Evolutionary conservation across 2,797 vertebrate species (phyloP).

Genomic region (Thalassophryne amazonica): DNA sequence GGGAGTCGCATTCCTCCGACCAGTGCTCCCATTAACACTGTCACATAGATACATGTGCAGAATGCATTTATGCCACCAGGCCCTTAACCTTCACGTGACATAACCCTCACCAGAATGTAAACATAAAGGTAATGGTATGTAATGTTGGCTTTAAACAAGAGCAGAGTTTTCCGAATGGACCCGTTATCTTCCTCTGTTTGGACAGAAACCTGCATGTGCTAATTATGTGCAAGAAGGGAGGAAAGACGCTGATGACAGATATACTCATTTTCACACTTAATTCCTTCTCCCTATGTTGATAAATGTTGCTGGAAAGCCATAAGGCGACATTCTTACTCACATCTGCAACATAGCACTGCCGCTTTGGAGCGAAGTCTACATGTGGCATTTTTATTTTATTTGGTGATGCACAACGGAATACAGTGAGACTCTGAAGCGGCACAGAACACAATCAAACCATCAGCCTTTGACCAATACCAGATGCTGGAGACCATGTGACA

Average conservation of each 20-base stretch:
- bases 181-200: neutral
- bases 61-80: neutral
- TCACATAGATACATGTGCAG: constrained; percentile 9
- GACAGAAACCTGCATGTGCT: neutral
- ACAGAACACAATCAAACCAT: constrained; percentile 47
- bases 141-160: no score
- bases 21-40: constrained; percentile 25
- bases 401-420: constrained; percentile 1
- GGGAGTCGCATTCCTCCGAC: constrained; percentile 57
- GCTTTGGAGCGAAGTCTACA: neutral
- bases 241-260: neutral
- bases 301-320: neutral
- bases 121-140: no score
- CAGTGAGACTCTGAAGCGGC: constrained; percentile 32
- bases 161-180: no score
- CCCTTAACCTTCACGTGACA: no score
- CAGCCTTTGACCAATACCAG: constrained; percentile 60
- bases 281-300: constrained; percentile 5
- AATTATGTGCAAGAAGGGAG: neutral
- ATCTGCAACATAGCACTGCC: neutral
- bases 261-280: neutral
- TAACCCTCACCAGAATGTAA: no score
- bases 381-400: constrained; percentile 7
- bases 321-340: neutral
- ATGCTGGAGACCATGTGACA: constrained; percentile 52